Conservation (phyloP, 2,888 invertebrate species). For the Xanthorhoe spadicearia region DNA sequence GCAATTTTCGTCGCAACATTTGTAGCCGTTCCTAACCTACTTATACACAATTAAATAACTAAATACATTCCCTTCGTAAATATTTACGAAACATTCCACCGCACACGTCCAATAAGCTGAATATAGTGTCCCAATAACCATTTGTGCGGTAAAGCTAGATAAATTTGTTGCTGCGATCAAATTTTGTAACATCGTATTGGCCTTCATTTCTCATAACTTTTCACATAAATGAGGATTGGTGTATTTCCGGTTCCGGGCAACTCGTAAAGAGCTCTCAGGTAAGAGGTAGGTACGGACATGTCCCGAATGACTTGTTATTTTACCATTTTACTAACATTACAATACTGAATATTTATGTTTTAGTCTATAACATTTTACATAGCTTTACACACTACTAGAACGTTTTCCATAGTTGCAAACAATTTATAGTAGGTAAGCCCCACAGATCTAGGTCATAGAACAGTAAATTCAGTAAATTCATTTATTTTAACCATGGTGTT, state of each 20-base stretch:
- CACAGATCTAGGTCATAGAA: too few species aligned
- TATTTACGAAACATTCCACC: constrained; percentile 34
- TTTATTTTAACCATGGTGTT: too few species aligned
- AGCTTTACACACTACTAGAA: too few species aligned
- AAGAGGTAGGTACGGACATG: not conserved
- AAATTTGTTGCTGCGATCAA: constrained; percentile 44
- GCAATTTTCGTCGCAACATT: not conserved
- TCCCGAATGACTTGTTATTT: not conserved
- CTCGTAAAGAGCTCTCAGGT: constrained; percentile 1
- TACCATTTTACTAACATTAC: not conserved
- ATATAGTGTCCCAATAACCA: constrained; percentile 54
- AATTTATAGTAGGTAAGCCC: too few species aligned
- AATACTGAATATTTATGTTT: not conserved
- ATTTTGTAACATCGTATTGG: constrained; percentile 44
- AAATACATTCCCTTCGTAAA: constrained; percentile 22
- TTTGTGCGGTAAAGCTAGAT: constrained; percentile 46
- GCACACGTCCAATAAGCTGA: constrained; percentile 48
- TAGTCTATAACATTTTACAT: too few species aligned
- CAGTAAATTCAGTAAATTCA: too few species aligned
- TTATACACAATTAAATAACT: constrained; percentile 17
- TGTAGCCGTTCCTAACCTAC: not conserved
- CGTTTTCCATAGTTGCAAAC: too few species aligned
- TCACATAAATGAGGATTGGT: constrained; percentile 40
- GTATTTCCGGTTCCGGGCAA: constrained; percentile 10
- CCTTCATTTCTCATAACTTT: constrained; percentile 43